Conservation (phyloP, 1,140 invertebrate genomes). For the Drosophila teissieri region DNA sequence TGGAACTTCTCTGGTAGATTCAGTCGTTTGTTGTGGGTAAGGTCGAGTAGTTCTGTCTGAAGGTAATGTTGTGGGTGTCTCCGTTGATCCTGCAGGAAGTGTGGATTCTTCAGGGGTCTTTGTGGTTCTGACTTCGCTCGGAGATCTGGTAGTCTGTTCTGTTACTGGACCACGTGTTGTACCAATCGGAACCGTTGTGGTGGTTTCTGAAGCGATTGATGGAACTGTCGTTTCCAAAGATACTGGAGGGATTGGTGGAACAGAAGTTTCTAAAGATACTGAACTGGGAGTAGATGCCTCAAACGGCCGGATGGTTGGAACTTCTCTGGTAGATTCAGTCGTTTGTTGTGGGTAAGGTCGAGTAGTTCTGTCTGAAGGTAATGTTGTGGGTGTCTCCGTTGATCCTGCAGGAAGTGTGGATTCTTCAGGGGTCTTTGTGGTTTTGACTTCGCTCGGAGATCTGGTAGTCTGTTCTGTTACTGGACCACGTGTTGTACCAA, state of each 20-base stretch:
- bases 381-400: neutral
- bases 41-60: neutral
- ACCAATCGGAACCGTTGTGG: neutral
- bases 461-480: neutral
- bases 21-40: slow-evolving; percentile 18
- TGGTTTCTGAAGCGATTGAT: neutral
- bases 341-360: neutral
- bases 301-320: neutral
- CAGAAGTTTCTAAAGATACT: neutral
- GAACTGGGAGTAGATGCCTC: neutral
- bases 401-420: neutral
- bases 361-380: neutral
- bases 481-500: neutral
- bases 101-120: neutral
- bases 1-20: neutral
- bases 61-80: neutral
- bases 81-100: neutral
- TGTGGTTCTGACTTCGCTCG: neutral
- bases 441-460: no score
- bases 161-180: neutral
- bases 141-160: neutral
- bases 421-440: neutral
- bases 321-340: neutral
- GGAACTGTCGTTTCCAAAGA: neutral
- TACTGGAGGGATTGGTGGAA: neutral